Evolutionary conservation across 92 coral and sea anemone species (phyloP).

Genomic region (Bergia sp.): DNA sequence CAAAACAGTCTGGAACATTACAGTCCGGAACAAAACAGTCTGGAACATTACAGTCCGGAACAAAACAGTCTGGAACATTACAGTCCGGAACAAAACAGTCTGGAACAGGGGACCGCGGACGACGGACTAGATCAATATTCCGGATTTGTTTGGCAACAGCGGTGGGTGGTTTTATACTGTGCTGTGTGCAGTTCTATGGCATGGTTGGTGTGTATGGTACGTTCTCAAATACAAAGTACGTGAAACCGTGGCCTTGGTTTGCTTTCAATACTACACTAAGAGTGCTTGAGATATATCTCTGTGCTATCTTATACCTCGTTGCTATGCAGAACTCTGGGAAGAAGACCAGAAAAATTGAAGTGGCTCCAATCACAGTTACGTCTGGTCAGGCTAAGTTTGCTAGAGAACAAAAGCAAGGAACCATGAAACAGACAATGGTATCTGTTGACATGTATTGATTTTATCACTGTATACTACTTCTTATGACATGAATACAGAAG

Average conservation of each 20-base stretch:
- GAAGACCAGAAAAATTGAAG: constrained; percentile 32
- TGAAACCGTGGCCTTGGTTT: constrained; percentile 84
- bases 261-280: constrained; percentile 65
- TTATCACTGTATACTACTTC: not conserved
- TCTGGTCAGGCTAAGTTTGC: constrained; percentile 26
- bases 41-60: no score
- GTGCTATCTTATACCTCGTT: constrained; percentile 51
- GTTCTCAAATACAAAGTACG: constrained; percentile 53
- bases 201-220: constrained; percentile 73
- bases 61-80: no score
- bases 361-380: constrained; percentile 49
- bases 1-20: no score
- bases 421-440: not conserved
- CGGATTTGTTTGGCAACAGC: constrained; percentile 70
- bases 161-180: constrained; percentile 62
- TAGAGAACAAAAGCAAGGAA: not conserved
- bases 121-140: constrained; percentile 59
- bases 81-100: constrained; percentile 13
- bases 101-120: constrained; percentile 26
- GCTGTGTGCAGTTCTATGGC: constrained; percentile 66
- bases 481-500: no score
- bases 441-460: constrained; percentile 5
- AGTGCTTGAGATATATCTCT: constrained; percentile 66
- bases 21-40: no score
- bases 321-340: constrained; percentile 32